A percentile compares a stretch with the other conserved stretches of the same genome.
These are phyloP conservation scores for Ochropleura plecta DNA, from an alignment of 2,888 invertebrate species.

Conservation along the genomic window DNA sequence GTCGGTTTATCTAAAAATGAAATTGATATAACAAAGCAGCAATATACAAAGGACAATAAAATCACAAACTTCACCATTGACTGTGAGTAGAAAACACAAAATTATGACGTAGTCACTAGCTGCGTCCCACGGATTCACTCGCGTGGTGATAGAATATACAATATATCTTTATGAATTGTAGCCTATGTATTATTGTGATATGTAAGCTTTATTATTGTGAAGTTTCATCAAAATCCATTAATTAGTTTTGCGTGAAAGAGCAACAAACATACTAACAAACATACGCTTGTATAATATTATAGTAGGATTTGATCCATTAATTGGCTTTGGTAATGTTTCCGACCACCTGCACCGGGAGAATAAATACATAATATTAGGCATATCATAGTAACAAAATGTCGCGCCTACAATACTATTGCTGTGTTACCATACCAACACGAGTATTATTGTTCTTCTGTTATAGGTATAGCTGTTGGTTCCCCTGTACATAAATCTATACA, in stretches of 20 bases:
- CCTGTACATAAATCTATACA: background rate
- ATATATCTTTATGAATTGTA: no score
- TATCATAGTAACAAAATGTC: background rate
- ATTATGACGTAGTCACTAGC: no score
- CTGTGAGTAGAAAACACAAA: conserved; percentile 72
- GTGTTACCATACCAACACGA: background rate
- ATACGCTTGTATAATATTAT: no score
- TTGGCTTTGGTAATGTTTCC: background rate
- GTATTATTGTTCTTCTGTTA: background rate
- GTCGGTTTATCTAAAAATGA: conserved; percentile 90
- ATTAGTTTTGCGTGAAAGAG: no score
- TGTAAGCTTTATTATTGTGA: no score
- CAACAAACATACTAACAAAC: no score
- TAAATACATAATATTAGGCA: background rate
- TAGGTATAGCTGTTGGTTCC: background rate
- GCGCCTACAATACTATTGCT: background rate
- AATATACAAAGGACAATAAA: conserved; percentile 78
- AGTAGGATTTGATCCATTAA: background rate
- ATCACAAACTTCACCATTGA: conserved; percentile 71
- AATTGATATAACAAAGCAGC: conserved; percentile 84
- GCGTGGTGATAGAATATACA: no score
- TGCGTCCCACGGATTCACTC: no score
- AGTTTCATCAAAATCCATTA: no score
- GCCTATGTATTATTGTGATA: no score
- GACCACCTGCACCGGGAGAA: background rate